Conservation (phyloP, 2,888 invertebrate species). For the Bembecia ichneumoniformis region DNA sequence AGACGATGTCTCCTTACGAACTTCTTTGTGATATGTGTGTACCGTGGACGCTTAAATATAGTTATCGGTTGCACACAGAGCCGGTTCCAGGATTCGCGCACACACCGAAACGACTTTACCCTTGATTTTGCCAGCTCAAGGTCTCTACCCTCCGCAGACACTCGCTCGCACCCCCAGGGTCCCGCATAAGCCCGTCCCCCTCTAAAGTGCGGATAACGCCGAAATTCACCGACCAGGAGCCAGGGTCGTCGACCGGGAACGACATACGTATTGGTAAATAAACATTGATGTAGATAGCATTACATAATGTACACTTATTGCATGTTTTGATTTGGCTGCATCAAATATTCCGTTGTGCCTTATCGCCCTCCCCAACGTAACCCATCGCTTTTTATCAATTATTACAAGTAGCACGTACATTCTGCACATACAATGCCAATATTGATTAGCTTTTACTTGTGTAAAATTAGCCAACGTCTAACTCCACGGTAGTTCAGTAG, state of each 20-base stretch:
- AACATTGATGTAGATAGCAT: conserved; percentile 46
- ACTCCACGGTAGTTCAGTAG: too few relatives aligned
- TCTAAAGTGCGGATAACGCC: conserved; percentile 55
- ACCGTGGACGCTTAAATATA: conserved; percentile 14
- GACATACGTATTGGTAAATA: conserved; percentile 68
- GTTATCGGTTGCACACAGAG: conserved; percentile 25
- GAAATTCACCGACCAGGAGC: conserved; percentile 57
- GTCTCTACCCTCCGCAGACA: conserved; percentile 61
- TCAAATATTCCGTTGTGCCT: neutral
- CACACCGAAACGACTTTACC: conserved; percentile 55
- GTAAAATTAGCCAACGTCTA: too few relatives aligned
- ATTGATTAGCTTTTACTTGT: too few relatives aligned
- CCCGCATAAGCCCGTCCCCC: conserved; percentile 42
- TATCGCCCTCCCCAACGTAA: too few relatives aligned
- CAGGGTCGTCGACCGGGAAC: conserved; percentile 54
- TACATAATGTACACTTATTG: conserved; percentile 41
- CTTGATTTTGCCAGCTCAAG: conserved; percentile 73
- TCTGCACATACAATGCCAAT: too few relatives aligned
- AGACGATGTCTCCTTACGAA: conserved; percentile 18
- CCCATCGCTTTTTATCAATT: too few relatives aligned
- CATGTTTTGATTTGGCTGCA: conserved; percentile 20
- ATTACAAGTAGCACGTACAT: too few relatives aligned
- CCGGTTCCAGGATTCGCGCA: conserved; percentile 38
- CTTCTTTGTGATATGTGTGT: conserved; percentile 22
- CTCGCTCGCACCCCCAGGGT: conserved; percentile 38